Percentiles rank a stretch among this genome's conserved stretches.
phyloP scores from a whole-genome alignment of 2,113 vertebrate genomes.

The Esox niger region DNA sequence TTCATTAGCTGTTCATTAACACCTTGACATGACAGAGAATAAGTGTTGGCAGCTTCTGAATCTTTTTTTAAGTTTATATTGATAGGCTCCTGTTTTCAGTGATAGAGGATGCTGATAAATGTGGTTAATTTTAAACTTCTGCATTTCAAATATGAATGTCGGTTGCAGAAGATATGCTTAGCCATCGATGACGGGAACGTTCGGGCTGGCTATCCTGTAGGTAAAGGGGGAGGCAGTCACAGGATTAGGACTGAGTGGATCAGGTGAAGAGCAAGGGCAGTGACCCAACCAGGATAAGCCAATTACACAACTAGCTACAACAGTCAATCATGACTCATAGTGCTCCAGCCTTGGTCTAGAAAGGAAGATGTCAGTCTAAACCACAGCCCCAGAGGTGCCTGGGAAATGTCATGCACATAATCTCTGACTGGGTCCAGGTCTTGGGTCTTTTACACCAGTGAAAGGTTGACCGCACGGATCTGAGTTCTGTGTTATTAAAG shows the following conservation, averaged over 20 bases:
- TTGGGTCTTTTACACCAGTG: not conserved
- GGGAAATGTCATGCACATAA: conserved; percentile 5
- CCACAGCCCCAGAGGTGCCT: not conserved
- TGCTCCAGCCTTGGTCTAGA: conserved; percentile 11
- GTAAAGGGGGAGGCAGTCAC: conserved; percentile 34
- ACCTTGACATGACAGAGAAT: no score
- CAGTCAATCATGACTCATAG: not conserved
- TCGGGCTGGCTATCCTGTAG: not conserved
- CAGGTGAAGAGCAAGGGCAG: conserved; percentile 32
- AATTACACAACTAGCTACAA: conserved; percentile 49
- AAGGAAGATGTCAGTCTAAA: not conserved
- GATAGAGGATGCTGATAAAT: no score
- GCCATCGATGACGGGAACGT: no score
- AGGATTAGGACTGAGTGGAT: conserved; percentile 64
- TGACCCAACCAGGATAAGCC: conserved; percentile 48
- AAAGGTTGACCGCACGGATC: not conserved
- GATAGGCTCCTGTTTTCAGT: no score
- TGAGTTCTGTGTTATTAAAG: conserved; percentile 16
- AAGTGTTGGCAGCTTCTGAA: no score
- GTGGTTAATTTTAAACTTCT: no score
- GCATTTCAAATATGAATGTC: no score
- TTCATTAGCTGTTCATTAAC: no score
- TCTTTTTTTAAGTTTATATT: no score
- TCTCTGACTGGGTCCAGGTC: conserved; percentile 10
- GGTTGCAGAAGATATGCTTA: no score